Percentiles rank a stretch among this genome's conserved stretches.
phyloP scores from a whole-genome alignment of 2,113 vertebrate genomes.

The Mugil cephalus region DNA sequence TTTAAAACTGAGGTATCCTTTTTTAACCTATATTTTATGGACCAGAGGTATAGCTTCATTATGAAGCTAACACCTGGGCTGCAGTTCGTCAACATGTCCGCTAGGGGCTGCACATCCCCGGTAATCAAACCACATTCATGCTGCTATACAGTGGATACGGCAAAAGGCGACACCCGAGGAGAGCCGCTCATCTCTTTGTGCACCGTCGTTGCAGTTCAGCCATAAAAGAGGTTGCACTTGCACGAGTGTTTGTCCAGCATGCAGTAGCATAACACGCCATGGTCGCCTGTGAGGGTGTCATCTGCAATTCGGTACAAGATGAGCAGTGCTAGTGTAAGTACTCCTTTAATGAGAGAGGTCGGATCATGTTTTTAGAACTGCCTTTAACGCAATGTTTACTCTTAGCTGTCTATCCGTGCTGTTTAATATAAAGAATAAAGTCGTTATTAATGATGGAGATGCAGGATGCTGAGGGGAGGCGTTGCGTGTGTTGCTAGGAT shows the following conservation, averaged over 20 bases:
- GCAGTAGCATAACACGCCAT: background rate
- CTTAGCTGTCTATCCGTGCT: background rate
- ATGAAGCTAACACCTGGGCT: background rate
- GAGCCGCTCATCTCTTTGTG: background rate
- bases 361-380: background rate
- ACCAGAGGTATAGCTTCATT: no score
- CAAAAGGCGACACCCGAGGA: constrained; percentile 51
- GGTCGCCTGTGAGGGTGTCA: background rate
- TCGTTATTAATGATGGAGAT: constrained; percentile 2
- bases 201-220: no score
- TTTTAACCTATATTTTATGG: no score
- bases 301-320: constrained; percentile 50
- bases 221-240: no score
- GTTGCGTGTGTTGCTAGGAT: constrained; percentile 74
- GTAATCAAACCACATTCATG: background rate
- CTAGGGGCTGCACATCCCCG: constrained; percentile 14
- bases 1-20: no score
- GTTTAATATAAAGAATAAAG: no score
- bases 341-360: background rate
- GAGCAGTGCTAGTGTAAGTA: constrained; percentile 66
- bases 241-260: no score
- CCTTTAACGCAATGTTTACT: background rate
- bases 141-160: background rate
- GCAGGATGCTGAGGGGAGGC: constrained; percentile 47
- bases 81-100: constrained; percentile 3